Evolutionary conservation across 2,113 vertebrate species (phyloP), one percentile per base, ranked within the genome.

Genomic region (Rynchops niger): DNA sequence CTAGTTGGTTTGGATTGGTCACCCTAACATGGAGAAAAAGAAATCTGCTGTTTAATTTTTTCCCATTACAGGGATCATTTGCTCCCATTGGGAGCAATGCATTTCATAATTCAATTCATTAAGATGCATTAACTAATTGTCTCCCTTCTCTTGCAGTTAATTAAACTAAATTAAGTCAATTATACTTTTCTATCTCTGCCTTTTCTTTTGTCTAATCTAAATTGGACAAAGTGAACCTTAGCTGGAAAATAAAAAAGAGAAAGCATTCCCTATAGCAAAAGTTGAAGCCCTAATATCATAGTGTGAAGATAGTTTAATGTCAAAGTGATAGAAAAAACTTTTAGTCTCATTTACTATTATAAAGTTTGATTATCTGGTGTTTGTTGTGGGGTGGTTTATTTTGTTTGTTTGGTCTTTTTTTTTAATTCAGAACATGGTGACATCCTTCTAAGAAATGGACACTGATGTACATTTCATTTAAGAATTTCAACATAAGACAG

Each of bases 141-240:
- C 94, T 92, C 91, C 40, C 90, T 97, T 98, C 83, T 95, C 63
- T 85, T 96, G 62, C 45, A 97, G 84, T 95, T 97, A 98, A 97
- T 98, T 97, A 97, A 97, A 90, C 49, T 71, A 97, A 97, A 98
- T 97, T 93, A 97, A 97, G 91, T 89, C 87, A 97, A 93, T 97
- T 94, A 90, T 74, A 92, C 27, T 94, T 97, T 97, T 94, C 76
- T 82, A 72, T 91, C 80, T 90, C 77, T 92, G 59, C 80, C 52
- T 87, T 94, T 91, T 93, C 45, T 95, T 95, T 92, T 95, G 47
- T 53, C 25, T 91, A 80, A 94, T 94, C 62, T 96, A 88, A 97
- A 91, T 43, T 67, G 32, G 45, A 90, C 90, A 89, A 90, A 88
- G 73, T 49, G 58, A 96, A 86, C 10, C 36, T 84, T 73, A 89